Percentiles rank a stretch among this genome's conserved stretches.
phyloP scores from a whole-genome alignment of 2,888 invertebrate species.

The Diplolepis rosae region DNA sequence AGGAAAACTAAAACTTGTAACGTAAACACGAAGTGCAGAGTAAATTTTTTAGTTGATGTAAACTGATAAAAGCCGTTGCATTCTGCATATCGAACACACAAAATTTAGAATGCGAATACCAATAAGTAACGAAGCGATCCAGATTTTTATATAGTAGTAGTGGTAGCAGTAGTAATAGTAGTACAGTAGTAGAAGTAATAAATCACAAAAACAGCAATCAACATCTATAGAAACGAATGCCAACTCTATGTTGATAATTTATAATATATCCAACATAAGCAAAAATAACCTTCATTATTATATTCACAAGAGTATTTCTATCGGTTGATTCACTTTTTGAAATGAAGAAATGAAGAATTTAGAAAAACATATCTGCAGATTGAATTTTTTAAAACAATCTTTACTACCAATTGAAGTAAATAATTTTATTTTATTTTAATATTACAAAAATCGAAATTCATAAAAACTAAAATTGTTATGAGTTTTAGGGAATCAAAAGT shows the following conservation, averaged over 20 bases:
- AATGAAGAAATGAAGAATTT: no score
- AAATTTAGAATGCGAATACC: constrained; percentile 45
- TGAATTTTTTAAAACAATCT: no score
- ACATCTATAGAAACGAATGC: constrained; percentile 30
- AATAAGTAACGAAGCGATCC: constrained; percentile 40
- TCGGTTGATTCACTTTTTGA: no score
- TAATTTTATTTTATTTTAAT: no score
- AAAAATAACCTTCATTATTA: not conserved
- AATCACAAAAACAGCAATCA: constrained; percentile 38
- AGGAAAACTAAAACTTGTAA: not conserved
- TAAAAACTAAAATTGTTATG: no score
- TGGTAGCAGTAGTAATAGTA: constrained; percentile 9
- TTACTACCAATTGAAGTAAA: no score
- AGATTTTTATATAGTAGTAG: constrained; percentile 11
- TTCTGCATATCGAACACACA: constrained; percentile 44
- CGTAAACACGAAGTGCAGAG: not conserved
- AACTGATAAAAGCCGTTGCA: constrained; percentile 44
- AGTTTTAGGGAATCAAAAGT: no score
- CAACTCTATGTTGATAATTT: not conserved
- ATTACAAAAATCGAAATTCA: no score
- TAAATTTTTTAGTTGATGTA: constrained; percentile 8
- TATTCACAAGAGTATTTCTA: no score
- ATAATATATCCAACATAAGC: not conserved
- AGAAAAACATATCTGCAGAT: no score
- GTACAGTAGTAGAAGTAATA: constrained; percentile 32